phyloP scores from a whole-genome alignment of 2,888 invertebrate genomes.

The Diarsia brunnea region DNA sequence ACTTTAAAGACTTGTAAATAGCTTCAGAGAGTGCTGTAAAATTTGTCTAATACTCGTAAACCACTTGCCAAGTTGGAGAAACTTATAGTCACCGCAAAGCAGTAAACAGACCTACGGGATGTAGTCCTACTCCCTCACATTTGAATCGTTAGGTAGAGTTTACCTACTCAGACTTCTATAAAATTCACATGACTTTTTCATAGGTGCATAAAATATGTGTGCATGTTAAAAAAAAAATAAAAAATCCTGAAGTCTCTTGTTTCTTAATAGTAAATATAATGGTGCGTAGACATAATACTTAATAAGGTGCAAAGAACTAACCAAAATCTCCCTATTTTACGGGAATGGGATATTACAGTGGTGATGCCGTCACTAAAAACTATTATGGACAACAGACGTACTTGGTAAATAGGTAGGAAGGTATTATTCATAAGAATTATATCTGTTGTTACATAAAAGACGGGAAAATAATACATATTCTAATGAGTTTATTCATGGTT shows the following conservation, averaged over 20 bases:
- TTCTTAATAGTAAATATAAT: too few species aligned
- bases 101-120: neutral
- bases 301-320: neutral
- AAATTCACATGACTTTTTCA: too few species aligned
- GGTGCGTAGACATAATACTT: too few species aligned
- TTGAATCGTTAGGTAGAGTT: neutral
- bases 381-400: neutral
- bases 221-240: too few species aligned
- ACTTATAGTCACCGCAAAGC: neutral
- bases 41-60: neutral
- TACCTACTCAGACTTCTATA: too few species aligned
- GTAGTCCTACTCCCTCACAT: neutral
- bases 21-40: neutral
- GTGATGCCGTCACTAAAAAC: conserved; percentile 23
- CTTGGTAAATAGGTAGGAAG: neutral
- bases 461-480: conserved; percentile 8
- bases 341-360: conserved; percentile 5
- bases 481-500: neutral
- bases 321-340: neutral
- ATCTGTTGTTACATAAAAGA: neutral
- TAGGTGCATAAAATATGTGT: too few species aligned
- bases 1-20: neutral
- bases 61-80: neutral
- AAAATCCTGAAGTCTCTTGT: too few species aligned
- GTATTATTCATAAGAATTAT: conserved; percentile 21